A percentile compares a stretch with the other conserved stretches of the same genome.
phyloP scores from a whole-genome alignment of 2,797 vertebrate genomes.

The Tokudaia tokunoshimensis region DNA sequence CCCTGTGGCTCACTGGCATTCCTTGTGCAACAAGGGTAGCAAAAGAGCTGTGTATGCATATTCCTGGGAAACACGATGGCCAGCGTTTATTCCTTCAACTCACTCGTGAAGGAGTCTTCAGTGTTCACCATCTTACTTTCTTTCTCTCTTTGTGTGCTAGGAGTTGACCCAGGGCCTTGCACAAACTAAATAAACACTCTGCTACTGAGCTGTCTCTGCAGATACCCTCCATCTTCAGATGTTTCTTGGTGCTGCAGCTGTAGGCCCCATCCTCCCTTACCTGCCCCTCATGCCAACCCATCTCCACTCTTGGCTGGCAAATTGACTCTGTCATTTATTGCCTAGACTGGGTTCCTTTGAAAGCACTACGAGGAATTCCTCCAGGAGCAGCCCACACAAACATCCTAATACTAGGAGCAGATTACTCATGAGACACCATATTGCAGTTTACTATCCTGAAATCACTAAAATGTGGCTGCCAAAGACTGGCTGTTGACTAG shows the following conservation, averaged over 20 bases:
- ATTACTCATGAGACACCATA: not conserved
- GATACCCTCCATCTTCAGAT: not conserved
- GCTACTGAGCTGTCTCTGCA: not conserved
- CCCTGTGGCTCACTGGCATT: accelerated
- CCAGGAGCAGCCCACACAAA: not conserved
- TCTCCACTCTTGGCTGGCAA: not conserved
- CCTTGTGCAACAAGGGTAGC: not conserved
- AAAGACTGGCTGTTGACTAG: not conserved
- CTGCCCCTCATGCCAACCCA: not conserved
- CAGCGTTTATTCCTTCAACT: not conserved
- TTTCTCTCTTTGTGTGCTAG: not conserved
- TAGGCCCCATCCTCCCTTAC: not conserved
- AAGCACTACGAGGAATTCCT: not conserved
- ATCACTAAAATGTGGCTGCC: not conserved
- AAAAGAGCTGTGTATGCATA: not conserved
- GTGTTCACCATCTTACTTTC: not conserved
- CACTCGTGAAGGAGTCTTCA: not conserved
- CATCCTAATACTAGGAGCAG: not conserved
- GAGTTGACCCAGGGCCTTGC: not conserved
- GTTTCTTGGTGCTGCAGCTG: not conserved
- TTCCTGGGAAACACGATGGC: not conserved
- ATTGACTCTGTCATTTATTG: not conserved
- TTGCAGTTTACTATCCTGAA: not conserved
- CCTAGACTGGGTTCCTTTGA: not conserved
- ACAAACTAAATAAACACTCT: not conserved